Evolutionary conservation across 2,113 vertebrate species (phyloP), one percentile per base, ranked within the genome.

Genomic region (Marmota monax): DNA sequence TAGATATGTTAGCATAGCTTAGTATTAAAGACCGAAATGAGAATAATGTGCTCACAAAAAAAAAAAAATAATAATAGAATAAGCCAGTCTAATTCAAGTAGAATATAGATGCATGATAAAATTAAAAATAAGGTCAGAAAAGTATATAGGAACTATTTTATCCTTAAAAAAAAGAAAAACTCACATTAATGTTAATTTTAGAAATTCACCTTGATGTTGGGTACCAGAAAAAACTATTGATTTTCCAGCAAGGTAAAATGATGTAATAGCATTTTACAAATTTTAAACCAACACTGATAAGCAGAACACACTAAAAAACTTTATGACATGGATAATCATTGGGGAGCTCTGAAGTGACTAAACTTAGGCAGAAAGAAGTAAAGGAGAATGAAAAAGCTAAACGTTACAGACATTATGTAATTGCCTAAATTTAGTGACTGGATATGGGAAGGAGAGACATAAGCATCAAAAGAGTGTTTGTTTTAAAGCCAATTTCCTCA

Each of bases 1-100:
- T n/a, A 20, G 23, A 39, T 63, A 84, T 90, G 53, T 51, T 51
- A 29, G 14, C 18, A 73, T 70, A 45, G 69, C 17, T 18, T n/a
- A 32, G 18, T n/a, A 65, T 63, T 37, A 73, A 85, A 94, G 8
- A 77, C 22, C 74, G 37, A 96, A 92, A 61, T 73, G n/a, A 90
- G 34, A 92, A 87, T 25, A 22, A 2, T n/a, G 10, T 56, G 23
- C 32, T 63, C 39, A 25, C 16, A 42, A 51, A 94, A 78, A 2
- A 42, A 42, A 42, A 42, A 42, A 51, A 94, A 78, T n/a, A n/a
- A n/a, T n/a, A 2, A 48, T 58, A 65, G 22, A 90, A 82, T n/a
- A 92, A 84, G 37, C 4, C 22, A 88, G 34, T 29, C 22, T 61
- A 89, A 90, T 51, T 7, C 69, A 93, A 89, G 4, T 8, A 32